Percentiles rank a stretch among this genome's conserved stretches.
These are phyloP conservation scores for Archivesica marissinica DNA, from an alignment of 1,140 invertebrate species.

Conservation along the genomic window DNA sequence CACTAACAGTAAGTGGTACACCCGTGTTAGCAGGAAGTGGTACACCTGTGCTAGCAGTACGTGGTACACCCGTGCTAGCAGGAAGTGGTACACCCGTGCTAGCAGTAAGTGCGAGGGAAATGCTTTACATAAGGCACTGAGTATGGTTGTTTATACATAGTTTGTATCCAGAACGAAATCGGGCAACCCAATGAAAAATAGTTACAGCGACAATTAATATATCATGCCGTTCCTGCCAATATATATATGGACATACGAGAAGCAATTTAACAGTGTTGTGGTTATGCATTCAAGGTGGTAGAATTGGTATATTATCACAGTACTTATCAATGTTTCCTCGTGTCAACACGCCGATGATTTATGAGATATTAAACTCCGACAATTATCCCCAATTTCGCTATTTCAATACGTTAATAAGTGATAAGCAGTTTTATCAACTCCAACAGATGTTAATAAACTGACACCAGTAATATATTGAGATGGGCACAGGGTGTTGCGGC, in stretches of 20 bases:
- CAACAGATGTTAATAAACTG: neutral
- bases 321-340: conserved; percentile 13
- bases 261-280: conserved; percentile 10
- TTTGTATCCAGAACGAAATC: too few relatives aligned
- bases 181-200: neutral
- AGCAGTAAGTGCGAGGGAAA: too few relatives aligned
- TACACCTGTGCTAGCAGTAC: too few relatives aligned
- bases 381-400: neutral
- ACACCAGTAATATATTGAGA: too few relatives aligned
- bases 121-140: too few relatives aligned
- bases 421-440: conserved; percentile 6
- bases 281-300: conserved; percentile 7
- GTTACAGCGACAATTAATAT: conserved; percentile 36
- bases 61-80: too few relatives aligned
- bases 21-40: too few relatives aligned
- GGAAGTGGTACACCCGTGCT: too few relatives aligned
- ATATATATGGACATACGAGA: conserved; percentile 35
- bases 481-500: too few relatives aligned
- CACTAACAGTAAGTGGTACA: too few relatives aligned
- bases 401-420: conserved; percentile 4
- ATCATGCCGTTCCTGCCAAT: conserved; percentile 11
- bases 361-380: conserved; percentile 43
- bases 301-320: neutral
- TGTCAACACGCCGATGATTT: conserved; percentile 43
- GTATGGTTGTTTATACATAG: too few relatives aligned